Conservation (phyloP, 2,113 vertebrate species). For the Chaenogobius annularis region DNA sequence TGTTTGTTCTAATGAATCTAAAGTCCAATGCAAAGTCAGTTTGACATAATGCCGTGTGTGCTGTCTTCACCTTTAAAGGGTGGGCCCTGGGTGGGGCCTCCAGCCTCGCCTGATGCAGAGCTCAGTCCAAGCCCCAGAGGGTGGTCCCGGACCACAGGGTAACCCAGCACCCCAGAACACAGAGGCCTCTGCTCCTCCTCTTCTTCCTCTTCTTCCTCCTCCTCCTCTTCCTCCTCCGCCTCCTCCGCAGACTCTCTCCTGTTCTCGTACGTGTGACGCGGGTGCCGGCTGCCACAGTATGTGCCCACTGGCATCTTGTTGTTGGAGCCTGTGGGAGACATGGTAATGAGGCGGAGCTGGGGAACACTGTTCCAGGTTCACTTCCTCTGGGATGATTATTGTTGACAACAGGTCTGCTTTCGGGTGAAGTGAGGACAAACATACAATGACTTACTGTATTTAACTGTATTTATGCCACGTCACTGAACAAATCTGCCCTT, state of each 20-base stretch:
- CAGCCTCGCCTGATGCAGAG: conserved; percentile 68
- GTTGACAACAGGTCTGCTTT: conserved; percentile 39
- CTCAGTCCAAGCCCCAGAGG: conserved; percentile 72
- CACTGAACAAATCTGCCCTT: background rate
- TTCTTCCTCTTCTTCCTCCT: conserved; percentile 71
- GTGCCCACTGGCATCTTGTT: conserved; percentile 41
- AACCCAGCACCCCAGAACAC: conserved; percentile 81
- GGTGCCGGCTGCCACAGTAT: conserved; percentile 33
- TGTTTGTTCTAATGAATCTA: background rate
- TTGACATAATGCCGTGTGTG: background rate
- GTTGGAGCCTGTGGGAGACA: conserved; percentile 50
- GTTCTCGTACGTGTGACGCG: conserved; percentile 30
- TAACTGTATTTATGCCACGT: background rate
- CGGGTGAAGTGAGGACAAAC: conserved; percentile 47
- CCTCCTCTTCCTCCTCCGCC: conserved; percentile 68
- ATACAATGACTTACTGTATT: conserved; percentile 3
- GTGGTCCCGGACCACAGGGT: conserved; percentile 81
- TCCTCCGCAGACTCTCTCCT: conserved; percentile 52
- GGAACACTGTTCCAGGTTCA: conserved; percentile 11
- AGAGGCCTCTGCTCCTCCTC: conserved; percentile 87
- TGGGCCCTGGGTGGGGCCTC: conserved; percentile 67
- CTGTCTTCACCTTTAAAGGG: conserved; percentile 83
- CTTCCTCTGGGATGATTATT: conserved; percentile 40
- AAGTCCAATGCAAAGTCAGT: background rate
- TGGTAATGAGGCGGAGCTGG: conserved; percentile 26